Percentiles rank a stretch among this genome's conserved stretches.
phyloP scores from a whole-genome alignment of 2,888 invertebrate genomes.

The Aphodius granarius region DNA sequence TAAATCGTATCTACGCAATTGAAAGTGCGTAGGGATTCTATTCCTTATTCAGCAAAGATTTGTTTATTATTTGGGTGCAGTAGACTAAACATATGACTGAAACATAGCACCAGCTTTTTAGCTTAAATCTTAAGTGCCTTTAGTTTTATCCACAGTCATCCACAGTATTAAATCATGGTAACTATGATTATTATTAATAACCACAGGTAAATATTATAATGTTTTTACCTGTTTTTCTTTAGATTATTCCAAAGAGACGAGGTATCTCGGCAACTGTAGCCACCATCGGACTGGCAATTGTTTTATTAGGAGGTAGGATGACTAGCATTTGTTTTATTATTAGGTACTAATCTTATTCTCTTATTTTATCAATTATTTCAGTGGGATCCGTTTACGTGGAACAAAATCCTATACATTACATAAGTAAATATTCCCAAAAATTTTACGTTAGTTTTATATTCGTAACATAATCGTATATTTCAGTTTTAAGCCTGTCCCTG shows the following conservation, averaged over 20 bases:
- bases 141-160: too few relatives aligned
- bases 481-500: background rate
- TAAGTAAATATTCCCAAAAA: background rate
- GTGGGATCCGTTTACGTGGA: background rate
- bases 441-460: slow-evolving; percentile 10
- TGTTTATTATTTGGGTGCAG: too few relatives aligned
- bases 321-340: background rate
- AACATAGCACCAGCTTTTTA: too few relatives aligned
- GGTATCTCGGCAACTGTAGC: background rate
- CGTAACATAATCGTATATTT: background rate
- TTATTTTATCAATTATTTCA: slow-evolving; percentile 5
- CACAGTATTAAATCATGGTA: background rate
- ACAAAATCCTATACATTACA: background rate
- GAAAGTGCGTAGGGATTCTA: too few relatives aligned
- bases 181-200: background rate
- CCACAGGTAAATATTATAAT: background rate
- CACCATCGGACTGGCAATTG: background rate
- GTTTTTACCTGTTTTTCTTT: background rate
- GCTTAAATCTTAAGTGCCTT: too few relatives aligned
- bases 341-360: background rate
- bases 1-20: too few relatives aligned
- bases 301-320: slow-evolving; percentile 16
- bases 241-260: slow-evolving; percentile 16
- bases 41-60: too few relatives aligned
- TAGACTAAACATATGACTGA: too few relatives aligned